Evolutionary conservation across 2,113 vertebrate species (phyloP).

Genomic region (Percina caprodes): DNA sequence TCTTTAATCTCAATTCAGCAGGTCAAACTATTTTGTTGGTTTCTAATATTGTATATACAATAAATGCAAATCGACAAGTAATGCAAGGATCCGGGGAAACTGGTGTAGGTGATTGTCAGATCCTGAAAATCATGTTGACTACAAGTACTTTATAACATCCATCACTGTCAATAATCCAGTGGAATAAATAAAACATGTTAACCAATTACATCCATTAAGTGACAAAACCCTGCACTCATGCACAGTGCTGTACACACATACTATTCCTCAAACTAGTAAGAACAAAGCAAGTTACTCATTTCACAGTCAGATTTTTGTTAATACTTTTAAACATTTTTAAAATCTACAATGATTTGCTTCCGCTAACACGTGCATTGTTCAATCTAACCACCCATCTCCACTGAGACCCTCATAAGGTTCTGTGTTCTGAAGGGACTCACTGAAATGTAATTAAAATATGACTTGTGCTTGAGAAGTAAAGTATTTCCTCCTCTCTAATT

Average conservation of each 20-base stretch:
- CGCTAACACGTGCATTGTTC: not conserved
- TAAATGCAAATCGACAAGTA: not conserved
- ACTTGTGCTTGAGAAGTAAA: slow-evolving; percentile 7
- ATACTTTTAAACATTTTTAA: slow-evolving; percentile 26
- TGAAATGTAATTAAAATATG: slow-evolving; percentile 34
- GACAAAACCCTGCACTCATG: not conserved
- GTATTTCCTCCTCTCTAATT: slow-evolving; percentile 4
- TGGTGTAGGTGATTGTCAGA: slow-evolving; percentile 11
- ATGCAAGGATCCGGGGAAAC: not conserved
- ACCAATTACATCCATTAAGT: slow-evolving; percentile 15
- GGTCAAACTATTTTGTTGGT: not conserved
- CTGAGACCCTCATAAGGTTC: slow-evolving; percentile 5
- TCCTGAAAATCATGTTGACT: slow-evolving; percentile 16
- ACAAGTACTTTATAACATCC: slow-evolving; percentile 11
- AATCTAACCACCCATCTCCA: slow-evolving; percentile 19
- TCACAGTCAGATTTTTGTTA: slow-evolving; percentile 4
- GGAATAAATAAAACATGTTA: slow-evolving; percentile 29
- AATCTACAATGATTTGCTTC: slow-evolving; percentile 26
- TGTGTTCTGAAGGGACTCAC: slow-evolving; percentile 18
- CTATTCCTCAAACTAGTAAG: not conserved
- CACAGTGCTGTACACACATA: not conserved
- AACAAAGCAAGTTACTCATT: slow-evolving; percentile 6
- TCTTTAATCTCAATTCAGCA: not conserved
- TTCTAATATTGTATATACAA: not conserved
- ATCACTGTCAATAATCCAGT: slow-evolving; percentile 3